Conservation (phyloP, 1,140 invertebrate genomes). For the Drosophila equinoxialis region DNA sequence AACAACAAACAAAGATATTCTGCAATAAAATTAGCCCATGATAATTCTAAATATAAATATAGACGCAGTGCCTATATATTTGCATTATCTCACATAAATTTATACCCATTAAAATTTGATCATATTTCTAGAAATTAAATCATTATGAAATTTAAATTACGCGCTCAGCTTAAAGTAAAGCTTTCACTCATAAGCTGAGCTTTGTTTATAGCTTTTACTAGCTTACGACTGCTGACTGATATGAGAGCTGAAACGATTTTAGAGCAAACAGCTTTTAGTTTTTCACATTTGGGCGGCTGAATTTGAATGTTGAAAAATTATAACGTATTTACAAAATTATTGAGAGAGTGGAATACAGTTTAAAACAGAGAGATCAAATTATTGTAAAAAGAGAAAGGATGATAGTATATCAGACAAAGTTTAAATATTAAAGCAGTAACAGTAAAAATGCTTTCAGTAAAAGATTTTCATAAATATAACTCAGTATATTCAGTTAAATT, state of each 20-base stretch:
- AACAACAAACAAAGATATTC: background rate
- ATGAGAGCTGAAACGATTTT: background rate
- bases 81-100: background rate
- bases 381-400: too few species aligned
- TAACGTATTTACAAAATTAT: too few species aligned
- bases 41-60: slow-evolving; percentile 1
- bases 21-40: background rate
- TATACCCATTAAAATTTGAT: background rate
- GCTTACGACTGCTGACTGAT: background rate
- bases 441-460: too few species aligned
- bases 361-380: too few species aligned
- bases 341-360: too few species aligned
- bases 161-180: background rate
- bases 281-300: background rate
- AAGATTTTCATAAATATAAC: too few species aligned
- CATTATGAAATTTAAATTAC: background rate
- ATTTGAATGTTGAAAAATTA: background rate
- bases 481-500: too few species aligned
- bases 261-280: background rate
- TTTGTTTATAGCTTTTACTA: background rate
- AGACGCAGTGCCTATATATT: background rate
- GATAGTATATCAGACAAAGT: too few species aligned
- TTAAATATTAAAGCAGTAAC: too few species aligned
- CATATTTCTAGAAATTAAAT: too few species aligned
- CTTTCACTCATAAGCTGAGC: background rate